These are phyloP conservation scores for Podarcis siculus DNA, from an alignment of 2,797 vertebrate species.

Conservation along the genomic window DNA sequence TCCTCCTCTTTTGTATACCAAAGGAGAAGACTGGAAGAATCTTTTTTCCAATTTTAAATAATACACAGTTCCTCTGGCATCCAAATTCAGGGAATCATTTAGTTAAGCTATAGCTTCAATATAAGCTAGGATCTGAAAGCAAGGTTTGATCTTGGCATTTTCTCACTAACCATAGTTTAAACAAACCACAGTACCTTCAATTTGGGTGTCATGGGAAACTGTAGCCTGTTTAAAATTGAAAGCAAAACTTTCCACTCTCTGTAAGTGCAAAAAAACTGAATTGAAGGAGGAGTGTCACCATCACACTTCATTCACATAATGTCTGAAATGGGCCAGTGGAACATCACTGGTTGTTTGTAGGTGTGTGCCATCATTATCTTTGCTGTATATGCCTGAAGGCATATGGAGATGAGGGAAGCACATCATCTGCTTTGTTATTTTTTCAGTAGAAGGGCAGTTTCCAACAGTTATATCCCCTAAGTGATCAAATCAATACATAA, in stretches of 20 bases:
- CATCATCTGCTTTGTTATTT: background rate
- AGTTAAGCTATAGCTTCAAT: background rate
- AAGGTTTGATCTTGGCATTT: background rate
- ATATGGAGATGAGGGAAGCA: no score
- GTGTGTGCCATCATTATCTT: no score
- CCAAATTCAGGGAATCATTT: background rate
- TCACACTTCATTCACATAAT: background rate
- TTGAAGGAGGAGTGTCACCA: background rate
- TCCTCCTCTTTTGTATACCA: background rate
- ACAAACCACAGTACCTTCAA: background rate
- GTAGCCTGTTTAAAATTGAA: background rate
- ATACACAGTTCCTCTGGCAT: background rate
- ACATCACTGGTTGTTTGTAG: background rate
- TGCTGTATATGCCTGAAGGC: no score
- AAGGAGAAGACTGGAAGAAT: background rate
- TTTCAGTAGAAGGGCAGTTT: background rate
- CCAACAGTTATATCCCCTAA: background rate
- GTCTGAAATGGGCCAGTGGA: background rate
- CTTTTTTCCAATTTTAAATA: background rate
- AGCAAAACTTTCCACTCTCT: background rate
- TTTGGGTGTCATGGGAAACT: background rate
- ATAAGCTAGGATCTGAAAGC: background rate
- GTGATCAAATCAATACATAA: background rate
- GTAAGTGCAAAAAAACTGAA: background rate
- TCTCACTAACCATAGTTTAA: background rate